phyloP scores from a whole-genome alignment of 2,113 vertebrate genomes.

The Nestor notabilis region DNA sequence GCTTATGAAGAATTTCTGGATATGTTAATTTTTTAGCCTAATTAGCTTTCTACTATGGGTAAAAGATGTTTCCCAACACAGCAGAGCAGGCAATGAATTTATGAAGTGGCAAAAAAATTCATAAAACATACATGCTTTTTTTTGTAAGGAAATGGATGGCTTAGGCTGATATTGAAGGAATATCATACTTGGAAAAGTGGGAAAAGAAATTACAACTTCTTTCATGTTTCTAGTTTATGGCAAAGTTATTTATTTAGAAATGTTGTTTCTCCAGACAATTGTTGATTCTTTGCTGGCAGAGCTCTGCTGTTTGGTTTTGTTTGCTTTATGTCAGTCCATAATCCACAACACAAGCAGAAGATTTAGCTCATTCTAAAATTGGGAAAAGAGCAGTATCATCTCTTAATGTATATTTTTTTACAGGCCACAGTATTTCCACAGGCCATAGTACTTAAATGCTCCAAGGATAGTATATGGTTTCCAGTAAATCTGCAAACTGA shows the following conservation, averaged over 20 bases:
- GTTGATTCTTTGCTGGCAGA: background rate
- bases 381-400: background rate
- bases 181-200: background rate
- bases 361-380: background rate
- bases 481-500: slow-evolving; percentile 62
- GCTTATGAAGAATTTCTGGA: background rate
- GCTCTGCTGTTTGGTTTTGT: background rate
- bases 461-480: slow-evolving; percentile 38
- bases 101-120: background rate
- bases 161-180: background rate
- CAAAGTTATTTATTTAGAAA: background rate
- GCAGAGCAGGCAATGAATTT: background rate
- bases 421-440: background rate
- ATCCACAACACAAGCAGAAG: background rate
- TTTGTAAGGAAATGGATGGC: background rate
- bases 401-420: background rate
- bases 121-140: background rate
- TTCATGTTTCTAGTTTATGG: background rate
- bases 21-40: background rate
- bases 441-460: slow-evolving; percentile 21
- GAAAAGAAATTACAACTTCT: background rate
- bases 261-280: background rate
- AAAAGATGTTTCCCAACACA: background rate
- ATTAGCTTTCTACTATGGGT: background rate
- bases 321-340: background rate